Percentiles rank a stretch among this genome's conserved stretches.
Evolutionary conservation across 37 sponge, comb jelly and placozoan genomes (phyloP).

Genomic region (Cladorhizidae sp.): DNA sequence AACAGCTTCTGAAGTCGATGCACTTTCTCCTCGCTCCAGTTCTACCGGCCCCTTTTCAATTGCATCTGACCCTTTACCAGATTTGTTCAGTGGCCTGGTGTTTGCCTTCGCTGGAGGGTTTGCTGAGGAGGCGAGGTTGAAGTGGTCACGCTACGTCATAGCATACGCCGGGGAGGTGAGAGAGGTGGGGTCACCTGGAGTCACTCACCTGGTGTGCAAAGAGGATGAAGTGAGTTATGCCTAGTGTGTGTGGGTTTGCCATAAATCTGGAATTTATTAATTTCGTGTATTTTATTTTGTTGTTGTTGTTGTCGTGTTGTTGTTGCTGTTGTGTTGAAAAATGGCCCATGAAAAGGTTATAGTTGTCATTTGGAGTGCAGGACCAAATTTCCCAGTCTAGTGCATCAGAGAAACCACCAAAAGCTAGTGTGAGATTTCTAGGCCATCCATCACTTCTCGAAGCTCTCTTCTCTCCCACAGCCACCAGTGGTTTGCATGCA

Average conservation of each 20-base stretch:
- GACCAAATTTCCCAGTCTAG: no score
- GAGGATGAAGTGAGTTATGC: neutral
- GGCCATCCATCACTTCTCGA: no score
- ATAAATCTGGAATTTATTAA: no score
- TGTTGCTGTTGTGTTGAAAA: no score
- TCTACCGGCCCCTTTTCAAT: neutral
- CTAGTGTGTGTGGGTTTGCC: neutral
- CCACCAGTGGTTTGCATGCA: no score
- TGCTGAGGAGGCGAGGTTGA: slow-evolving; percentile 2
- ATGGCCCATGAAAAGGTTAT: no score
- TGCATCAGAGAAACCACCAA: no score
- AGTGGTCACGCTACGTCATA: slow-evolving; percentile 37
- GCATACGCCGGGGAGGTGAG: slow-evolving; percentile 59
- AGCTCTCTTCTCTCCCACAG: no score
- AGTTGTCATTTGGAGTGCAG: no score
- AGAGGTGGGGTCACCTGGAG: neutral
- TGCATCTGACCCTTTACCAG: slow-evolving; percentile 30
- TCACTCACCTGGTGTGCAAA: slow-evolving; percentile 49
- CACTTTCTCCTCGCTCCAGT: neutral
- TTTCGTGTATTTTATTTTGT: no score
- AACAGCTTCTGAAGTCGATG: neutral
- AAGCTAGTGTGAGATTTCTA: no score
- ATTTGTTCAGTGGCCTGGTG: slow-evolving; percentile 34
- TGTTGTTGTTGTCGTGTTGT: no score
- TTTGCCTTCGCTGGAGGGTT: slow-evolving; percentile 16